Base-by-base conservation (phyloP, 2,888 invertebrate species). In the Papilio elwesi region DNA sequence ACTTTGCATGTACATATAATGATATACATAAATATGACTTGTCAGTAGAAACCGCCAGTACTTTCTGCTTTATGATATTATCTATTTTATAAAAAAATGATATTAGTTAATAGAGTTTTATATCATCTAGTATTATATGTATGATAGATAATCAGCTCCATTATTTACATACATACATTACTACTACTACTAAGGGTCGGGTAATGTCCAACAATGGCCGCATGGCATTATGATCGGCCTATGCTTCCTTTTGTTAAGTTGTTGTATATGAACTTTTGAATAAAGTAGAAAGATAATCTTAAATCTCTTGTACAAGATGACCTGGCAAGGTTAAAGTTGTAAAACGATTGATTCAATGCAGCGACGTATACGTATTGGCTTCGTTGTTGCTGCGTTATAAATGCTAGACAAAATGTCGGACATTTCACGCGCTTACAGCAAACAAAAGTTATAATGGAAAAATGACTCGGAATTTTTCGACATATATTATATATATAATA, bases 371-470 rank as follows among this genome's bases (percentile, higher is more conserved):
- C 43, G 9, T 43, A 43, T 43, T 43, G 59, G 43, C 38, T 8
- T 62, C 59, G 43, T 62, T 57, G 57, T 57, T 66, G 55, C 55
- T 66, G 55, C 55, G 43, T 63, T n/a, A 26, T 63, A 52, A 59
- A 53, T 55, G 62, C 64, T 67, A 55, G 67, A 70, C 63, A 64
- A 38, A 69, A 51, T 52, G 36, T 70, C 48, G 68, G 68, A 53
- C 15, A 38, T 49, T 69, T 47, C 57, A 15, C 64, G 71, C 70
- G 71, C 75, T 73, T 71, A 15, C 55, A 59, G 9, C 38, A 9
- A 36, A 38, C 13, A 38, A 9, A 9, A 43, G 9, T 15, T 12
- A n/a, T n/a, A 57, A 36, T 57, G 36, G n/a, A 43, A 43, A 0
- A 43, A 62, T n/a, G n/a, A 15, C 8, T 62, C 5, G n/a, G 59